phyloP scores from a whole-genome alignment of 1,140 invertebrate genomes.

The Caenorhabditis latens region DNA sequence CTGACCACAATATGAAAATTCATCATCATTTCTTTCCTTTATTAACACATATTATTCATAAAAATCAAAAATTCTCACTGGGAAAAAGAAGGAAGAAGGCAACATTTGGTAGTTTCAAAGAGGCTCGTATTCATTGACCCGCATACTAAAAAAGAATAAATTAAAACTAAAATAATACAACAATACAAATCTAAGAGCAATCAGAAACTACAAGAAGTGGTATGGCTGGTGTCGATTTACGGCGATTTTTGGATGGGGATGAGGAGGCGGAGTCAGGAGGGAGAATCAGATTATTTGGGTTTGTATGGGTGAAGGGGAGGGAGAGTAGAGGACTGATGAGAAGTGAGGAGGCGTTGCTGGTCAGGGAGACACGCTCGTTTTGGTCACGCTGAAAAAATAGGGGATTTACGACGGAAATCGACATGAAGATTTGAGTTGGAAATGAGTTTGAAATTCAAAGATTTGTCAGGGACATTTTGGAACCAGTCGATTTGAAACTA shows the following conservation, averaged over 20 bases:
- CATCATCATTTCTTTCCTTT: no score
- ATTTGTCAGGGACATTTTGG: no score
- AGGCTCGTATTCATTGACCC: constrained; percentile 53
- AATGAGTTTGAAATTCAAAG: no score
- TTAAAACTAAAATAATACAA: constrained; percentile 25
- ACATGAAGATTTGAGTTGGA: not conserved
- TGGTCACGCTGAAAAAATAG: constrained; percentile 35
- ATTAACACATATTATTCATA: no score
- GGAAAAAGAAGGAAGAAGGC: not conserved
- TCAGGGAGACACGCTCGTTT: constrained; percentile 31
- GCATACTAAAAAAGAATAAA: constrained; percentile 17
- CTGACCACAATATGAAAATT: no score
- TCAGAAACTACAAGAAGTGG: constrained; percentile 53
- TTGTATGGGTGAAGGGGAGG: not conserved
- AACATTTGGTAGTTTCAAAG: not conserved
- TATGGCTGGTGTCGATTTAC: constrained; percentile 42
- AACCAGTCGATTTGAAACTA: no score
- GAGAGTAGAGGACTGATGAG: not conserved
- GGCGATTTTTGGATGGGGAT: not conserved
- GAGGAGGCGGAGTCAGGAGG: not conserved
- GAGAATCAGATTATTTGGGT: constrained; percentile 35
- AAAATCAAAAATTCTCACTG: constrained; percentile 30
- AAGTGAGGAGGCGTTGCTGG: constrained; percentile 23
- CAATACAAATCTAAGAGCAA: constrained; percentile 13
- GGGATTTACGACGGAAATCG: not conserved